phyloP scores from a whole-genome alignment of 23 tunicate genomes.

The Halocynthia roretzi region DNA sequence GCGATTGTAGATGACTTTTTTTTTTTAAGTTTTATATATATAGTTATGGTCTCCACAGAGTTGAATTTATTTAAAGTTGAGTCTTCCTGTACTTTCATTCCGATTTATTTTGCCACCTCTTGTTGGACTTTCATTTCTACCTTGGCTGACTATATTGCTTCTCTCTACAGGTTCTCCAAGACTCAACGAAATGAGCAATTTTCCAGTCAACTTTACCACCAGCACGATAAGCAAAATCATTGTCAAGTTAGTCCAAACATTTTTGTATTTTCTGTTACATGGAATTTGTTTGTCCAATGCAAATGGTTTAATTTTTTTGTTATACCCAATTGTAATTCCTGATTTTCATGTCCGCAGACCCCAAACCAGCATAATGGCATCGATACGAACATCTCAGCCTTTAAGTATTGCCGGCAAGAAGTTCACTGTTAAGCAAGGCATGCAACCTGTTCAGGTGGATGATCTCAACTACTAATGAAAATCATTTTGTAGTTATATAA shows the following conservation, averaged over 20 bases:
- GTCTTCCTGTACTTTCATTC: background rate
- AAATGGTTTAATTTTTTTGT: no score
- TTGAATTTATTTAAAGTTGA: background rate
- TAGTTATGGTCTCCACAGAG: no score
- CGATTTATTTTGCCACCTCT: background rate
- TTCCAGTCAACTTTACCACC: slow-evolving; percentile 14
- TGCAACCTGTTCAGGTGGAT: slow-evolving; percentile 21
- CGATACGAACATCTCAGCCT: slow-evolving; percentile 10
- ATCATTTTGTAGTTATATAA: background rate
- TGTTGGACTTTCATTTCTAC: background rate
- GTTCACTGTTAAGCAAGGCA: slow-evolving; percentile 6
- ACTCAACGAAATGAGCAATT: slow-evolving; percentile 4
- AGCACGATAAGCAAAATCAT: slow-evolving; percentile 4
- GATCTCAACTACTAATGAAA: background rate
- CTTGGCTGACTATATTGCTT: background rate
- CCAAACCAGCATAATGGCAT: slow-evolving; percentile 26
- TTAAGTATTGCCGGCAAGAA: slow-evolving; percentile 20
- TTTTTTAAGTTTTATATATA: no score
- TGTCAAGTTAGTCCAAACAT: background rate
- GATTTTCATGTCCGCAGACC: background rate
- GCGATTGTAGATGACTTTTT: no score
- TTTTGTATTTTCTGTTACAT: background rate
- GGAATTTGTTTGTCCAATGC: no score
- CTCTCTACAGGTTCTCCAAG: slow-evolving; percentile 19
- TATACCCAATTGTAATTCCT: no score